Evolutionary conservation across 2,888 invertebrate genomes (phyloP), one percentile per base, ranked within the genome.

Genomic region (Tinea semifulvella): DNA sequence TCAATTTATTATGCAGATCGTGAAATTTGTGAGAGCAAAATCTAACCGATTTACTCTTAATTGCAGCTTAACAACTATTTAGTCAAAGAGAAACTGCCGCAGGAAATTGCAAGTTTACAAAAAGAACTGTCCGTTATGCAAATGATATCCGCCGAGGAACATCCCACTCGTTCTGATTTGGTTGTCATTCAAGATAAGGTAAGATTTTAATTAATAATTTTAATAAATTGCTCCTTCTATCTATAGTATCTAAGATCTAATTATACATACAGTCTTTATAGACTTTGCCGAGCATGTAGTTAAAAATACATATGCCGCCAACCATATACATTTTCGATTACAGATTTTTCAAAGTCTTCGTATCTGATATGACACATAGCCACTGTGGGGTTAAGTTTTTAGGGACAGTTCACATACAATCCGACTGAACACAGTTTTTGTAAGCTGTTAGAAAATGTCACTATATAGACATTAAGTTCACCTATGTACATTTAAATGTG

Each of bases 11-110:
- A 26, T 26, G 26, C 11, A 26, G 7, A 26, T 26, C 11, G 11
- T 26, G 26, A 26, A n/a, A 2, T 26, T 26, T 26, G 2, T 26
- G 26, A 26, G 11, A 26, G 26, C n/a, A 26, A 26, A 2, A n/a
- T n/a, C 10, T 26, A 3, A 4, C 10, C 26, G 14, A 35, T 35
- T 35, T 35, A 14, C n/a, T 14, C n/a, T 36, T 38, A 38, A 17
- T 63, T 64, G 44, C 52, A 81, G 69, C 84, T 90, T 27, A 89
- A 90, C 60, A 83, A 79, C 47, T 92, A 90, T 65, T 81, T 94
- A 48, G 87, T 88, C 1, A 88, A 88, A 50, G 92, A 92, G 57
- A 91, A 93, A 60, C 64, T 94, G 44, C 92, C 92, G 0, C 85
- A 88, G 54, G 94, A 95, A 65, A 76, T 88, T 36, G 67, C 77